These are phyloP conservation scores for Microplitis manilae DNA, from an alignment of 2,888 invertebrate species.

Conservation along the genomic window DNA sequence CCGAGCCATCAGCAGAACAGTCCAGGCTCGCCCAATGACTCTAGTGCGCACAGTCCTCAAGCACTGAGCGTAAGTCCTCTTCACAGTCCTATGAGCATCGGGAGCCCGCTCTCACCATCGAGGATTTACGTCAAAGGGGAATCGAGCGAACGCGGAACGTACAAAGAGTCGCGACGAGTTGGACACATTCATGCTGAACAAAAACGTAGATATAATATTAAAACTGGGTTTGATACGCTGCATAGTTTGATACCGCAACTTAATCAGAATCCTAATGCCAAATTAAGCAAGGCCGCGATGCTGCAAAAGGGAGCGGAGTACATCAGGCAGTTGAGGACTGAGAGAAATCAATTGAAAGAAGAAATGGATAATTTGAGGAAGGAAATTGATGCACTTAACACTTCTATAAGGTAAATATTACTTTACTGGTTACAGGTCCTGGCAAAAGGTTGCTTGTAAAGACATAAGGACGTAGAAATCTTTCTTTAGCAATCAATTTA, in stretches of 20 bases:
- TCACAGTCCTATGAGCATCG: slow-evolving; percentile 72
- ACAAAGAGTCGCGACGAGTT: slow-evolving; percentile 82
- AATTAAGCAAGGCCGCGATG: slow-evolving; percentile 97
- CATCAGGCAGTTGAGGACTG: slow-evolving; percentile 89
- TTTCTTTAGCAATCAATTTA: too few species aligned
- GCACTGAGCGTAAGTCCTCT: slow-evolving; percentile 72
- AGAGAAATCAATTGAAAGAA: slow-evolving; percentile 88
- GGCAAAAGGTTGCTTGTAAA: too few species aligned
- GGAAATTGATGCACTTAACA: slow-evolving; percentile 92
- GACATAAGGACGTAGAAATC: too few species aligned
- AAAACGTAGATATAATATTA: slow-evolving; percentile 95
- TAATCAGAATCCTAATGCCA: slow-evolving; percentile 90
- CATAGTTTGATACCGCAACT: slow-evolving; percentile 94
- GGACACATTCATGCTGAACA: slow-evolving; percentile 97
- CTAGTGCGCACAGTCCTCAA: slow-evolving; percentile 65
- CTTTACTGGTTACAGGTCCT: not conserved
- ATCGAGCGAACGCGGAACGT: slow-evolving; percentile 72
- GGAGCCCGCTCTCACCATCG: slow-evolving; percentile 78
- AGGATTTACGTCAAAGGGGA: slow-evolving; percentile 71
- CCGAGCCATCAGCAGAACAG: slow-evolving; percentile 57
- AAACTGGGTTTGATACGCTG: slow-evolving; percentile 95
- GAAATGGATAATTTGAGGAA: slow-evolving; percentile 90
- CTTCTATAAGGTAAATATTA: slow-evolving; percentile 84
- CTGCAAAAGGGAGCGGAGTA: slow-evolving; percentile 97
- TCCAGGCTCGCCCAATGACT: slow-evolving; percentile 68